Evolutionary conservation across 2,888 invertebrate genomes (phyloP).

Genomic region (Tachina fera): DNA sequence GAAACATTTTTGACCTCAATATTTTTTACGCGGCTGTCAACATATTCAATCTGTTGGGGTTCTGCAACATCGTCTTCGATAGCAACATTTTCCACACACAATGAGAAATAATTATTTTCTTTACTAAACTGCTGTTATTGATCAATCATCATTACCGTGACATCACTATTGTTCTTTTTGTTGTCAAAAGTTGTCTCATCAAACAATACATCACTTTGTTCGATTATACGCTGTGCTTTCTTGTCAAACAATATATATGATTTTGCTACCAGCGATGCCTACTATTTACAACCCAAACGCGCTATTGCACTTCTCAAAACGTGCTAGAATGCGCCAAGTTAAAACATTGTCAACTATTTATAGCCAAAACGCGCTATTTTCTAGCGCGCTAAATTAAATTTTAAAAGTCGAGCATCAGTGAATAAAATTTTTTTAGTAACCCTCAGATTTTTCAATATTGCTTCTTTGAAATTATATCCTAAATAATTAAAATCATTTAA

Average conservation of each 20-base stretch:
- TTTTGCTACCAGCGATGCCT: too few species aligned
- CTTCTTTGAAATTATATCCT: too few species aligned
- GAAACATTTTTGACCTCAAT: not conserved
- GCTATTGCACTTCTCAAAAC: too few species aligned
- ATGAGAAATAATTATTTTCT: not conserved
- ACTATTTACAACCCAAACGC: too few species aligned
- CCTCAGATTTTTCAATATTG: too few species aligned
- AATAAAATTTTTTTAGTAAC: too few species aligned
- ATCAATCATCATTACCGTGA: not conserved
- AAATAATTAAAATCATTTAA: too few species aligned
- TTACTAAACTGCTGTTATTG: not conserved
- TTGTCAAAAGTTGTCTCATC: constrained; percentile 22
- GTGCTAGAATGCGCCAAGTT: too few species aligned
- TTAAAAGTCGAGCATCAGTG: too few species aligned
- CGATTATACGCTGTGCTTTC: constrained; percentile 27
- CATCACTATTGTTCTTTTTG: not conserved
- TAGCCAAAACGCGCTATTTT: too few species aligned
- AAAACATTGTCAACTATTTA: too few species aligned
- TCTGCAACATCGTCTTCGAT: not conserved
- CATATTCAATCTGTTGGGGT: constrained; percentile 2
- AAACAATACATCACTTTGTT: constrained; percentile 47
- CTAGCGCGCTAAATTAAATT: too few species aligned
- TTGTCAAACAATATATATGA: constrained; percentile 39
- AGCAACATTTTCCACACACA: not conserved
- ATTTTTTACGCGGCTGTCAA: not conserved